phyloP scores from a whole-genome alignment of 1,140 invertebrate genomes.

The Tetranychus cinnabarinus region DNA sequence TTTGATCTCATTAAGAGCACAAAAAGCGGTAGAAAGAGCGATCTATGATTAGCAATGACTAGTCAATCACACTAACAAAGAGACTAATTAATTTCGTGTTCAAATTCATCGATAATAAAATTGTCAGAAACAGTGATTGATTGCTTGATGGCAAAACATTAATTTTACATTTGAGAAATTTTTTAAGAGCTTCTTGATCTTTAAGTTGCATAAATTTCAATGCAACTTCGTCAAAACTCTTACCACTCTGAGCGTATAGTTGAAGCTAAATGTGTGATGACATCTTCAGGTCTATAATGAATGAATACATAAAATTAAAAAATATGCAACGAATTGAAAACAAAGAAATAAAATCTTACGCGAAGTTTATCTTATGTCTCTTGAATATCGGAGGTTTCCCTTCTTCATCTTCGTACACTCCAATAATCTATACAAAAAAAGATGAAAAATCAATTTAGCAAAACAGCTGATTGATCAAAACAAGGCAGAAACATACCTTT shows the following conservation, averaged over 20 bases:
- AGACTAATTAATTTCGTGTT: too few species aligned
- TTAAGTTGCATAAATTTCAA: constrained; percentile 67
- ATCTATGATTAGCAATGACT: too few species aligned
- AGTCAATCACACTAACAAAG: too few species aligned
- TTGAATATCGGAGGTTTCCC: constrained; percentile 18
- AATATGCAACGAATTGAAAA: constrained; percentile 9
- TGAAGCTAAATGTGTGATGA: constrained; percentile 44
- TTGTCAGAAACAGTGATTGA: constrained; percentile 31
- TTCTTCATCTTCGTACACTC: constrained; percentile 17
- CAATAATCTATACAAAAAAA: constrained; percentile 14
- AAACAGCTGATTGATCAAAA: not conserved
- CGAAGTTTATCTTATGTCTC: constrained; percentile 21
- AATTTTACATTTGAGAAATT: constrained; percentile 42
- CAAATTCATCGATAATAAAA: too few species aligned
- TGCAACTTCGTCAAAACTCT: constrained; percentile 80
- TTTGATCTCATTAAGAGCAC: too few species aligned
- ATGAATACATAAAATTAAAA: constrained; percentile 22
- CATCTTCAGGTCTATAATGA: constrained; percentile 45
- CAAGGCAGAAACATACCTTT: not conserved
- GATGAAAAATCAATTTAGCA: not conserved
- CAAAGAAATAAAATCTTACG: constrained; percentile 14
- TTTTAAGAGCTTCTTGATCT: constrained; percentile 59
- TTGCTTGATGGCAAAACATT: constrained; percentile 15
- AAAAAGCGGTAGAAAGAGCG: too few species aligned
- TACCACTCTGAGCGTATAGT: constrained; percentile 35